Percentiles rank a stretch among this genome's conserved stretches.
Conservation (phyloP, 2,797 vertebrate species). For the Microcaecilia unicolor region DNA sequence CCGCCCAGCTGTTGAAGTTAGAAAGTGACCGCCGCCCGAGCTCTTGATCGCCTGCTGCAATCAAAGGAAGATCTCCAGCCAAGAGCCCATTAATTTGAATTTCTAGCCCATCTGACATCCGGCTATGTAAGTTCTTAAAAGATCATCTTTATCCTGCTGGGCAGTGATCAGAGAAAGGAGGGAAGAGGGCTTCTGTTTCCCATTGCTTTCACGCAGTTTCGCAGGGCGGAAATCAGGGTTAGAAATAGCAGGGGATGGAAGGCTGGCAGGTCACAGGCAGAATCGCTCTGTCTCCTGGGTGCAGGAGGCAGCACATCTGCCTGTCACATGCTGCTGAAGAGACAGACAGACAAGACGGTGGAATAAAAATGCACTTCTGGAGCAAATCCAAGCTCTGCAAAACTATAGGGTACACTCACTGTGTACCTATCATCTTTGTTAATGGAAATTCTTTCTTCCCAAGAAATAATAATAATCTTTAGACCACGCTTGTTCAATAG, state of each 20-base stretch:
- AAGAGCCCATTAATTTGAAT: conserved; percentile 38
- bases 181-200: background rate
- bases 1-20: conserved; percentile 37
- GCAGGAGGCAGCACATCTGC: background rate
- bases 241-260: background rate
- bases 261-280: background rate
- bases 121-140: conserved; percentile 56
- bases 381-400: too few relatives aligned
- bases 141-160: conserved; percentile 30
- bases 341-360: too few relatives aligned
- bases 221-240: background rate
- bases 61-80: conserved; percentile 36
- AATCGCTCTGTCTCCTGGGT: too few relatives aligned
- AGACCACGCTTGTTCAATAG: too few relatives aligned
- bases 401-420: too few relatives aligned
- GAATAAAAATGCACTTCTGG: too few relatives aligned
- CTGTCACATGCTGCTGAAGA: background rate
- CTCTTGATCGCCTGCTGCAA: conserved; percentile 21
- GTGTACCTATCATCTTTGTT: too few relatives aligned
- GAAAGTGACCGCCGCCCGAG: conserved; percentile 42
- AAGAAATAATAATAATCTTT: too few relatives aligned
- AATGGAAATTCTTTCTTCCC: too few relatives aligned
- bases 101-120: conserved; percentile 35
- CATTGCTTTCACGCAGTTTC: background rate
- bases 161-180: conserved; percentile 8